phyloP scores from a whole-genome alignment of 2,888 invertebrate species.

The Diplazon laetatorius region DNA sequence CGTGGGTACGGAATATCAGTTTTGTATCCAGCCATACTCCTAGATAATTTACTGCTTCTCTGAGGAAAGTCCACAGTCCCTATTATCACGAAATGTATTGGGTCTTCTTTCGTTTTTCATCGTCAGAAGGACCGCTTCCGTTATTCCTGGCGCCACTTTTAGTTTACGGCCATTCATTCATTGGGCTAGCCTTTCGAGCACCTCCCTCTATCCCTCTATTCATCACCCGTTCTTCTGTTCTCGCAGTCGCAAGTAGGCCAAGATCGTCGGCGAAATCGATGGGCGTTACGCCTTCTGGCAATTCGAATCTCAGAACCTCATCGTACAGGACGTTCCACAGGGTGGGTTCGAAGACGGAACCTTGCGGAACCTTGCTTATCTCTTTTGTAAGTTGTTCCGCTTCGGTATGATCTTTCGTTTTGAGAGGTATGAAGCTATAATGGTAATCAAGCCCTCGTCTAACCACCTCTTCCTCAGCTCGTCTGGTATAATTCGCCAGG shows the following conservation, averaged over 20 bases:
- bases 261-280: slow-evolving; percentile 36
- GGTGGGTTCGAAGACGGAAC: slow-evolving; percentile 56
- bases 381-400: background rate
- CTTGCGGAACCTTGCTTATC: background rate
- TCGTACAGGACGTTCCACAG: slow-evolving; percentile 41
- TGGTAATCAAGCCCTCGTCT: background rate
- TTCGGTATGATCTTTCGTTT: background rate
- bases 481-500: slow-evolving; percentile 6
- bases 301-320: background rate
- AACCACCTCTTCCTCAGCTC: background rate
- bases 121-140: too few relatives aligned
- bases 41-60: background rate
- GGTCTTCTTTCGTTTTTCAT: background rate
- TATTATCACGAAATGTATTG: background rate
- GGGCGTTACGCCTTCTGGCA: slow-evolving; percentile 1
- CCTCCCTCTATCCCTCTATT: background rate
- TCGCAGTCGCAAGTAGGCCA: background rate
- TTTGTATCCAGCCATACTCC: background rate
- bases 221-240: background rate
- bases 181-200: background rate
- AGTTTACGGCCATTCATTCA: background rate
- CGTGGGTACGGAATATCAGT: background rate
- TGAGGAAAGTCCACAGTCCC: background rate
- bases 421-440: slow-evolving; percentile 13
- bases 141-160: background rate